Base-by-base conservation (phyloP, 2,888 invertebrate species). In the Pilophorus perplexus region DNA sequence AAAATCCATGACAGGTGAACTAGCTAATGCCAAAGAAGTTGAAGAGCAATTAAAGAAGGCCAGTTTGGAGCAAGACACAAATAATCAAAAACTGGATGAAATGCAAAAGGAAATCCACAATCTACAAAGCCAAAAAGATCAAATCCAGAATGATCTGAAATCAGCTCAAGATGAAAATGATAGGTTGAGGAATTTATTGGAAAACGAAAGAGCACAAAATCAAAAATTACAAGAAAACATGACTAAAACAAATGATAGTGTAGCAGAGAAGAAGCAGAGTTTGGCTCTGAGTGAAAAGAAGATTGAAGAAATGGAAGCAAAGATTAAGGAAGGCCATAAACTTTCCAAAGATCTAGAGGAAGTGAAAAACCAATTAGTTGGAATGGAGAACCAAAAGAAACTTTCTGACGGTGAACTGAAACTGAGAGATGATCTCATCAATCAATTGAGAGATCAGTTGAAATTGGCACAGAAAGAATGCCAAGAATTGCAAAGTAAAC, bases 121-220 rank as follows among this genome's bases (percentile, higher is more conserved):
- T n/a, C n/a, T n/a, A n/a, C n/a, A n/a, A n/a, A n/a, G n/a, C n/a
- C n/a, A n/a, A n/a, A n/a, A n/a, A n/a, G n/a, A 6, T 33, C 33
- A 12, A 8, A 48, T 54, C 28, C 25, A 40, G 28, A 38, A 65
- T 14, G 65, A 22, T n/a, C 8, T 62, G 48, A 62, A 33, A 25
- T n/a, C 16, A 27, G 60, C 52, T n/a, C 14, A 23, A 16, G 50
- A 46, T 23, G 66, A 60, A 10, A 54, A 62, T 10, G 68, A 64
- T 5, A 27, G 20, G n/a, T n/a, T 60, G 25, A 44, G 18, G n/a
- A 44, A 44, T 3, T 16, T 23, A 27, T 12, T 28, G 12, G 48
- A 62, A n/a, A 37, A 62, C 4, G 20, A 18, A 20, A 62, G 16
- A 2, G 48, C 48, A 8, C 48, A 62, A 27, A 33, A 33, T 6